Base-by-base conservation (phyloP, 2,113 vertebrate genomes). In the Rhinogobius similis region DNA sequence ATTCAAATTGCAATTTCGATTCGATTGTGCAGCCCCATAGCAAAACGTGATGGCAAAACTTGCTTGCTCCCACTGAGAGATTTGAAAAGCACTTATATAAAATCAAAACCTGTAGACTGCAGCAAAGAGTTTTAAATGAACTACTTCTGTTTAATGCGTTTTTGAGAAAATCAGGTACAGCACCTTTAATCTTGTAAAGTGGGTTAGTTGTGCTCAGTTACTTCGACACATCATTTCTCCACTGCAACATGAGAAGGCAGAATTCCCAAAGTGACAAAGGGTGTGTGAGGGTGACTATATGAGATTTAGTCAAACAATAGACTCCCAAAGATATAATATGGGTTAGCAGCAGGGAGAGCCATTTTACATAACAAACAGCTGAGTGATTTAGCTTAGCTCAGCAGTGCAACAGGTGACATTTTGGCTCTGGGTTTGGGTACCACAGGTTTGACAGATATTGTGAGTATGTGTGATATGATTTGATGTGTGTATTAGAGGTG, bases 391-490 rank as follows among this genome's bases (percentile, higher is more conserved):
- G 72, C 72, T 73, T 16, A 70, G 76, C 69, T 74, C 69, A 10
- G 82, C 75, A 48, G 4, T 6, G 55, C 68, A 53, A 65, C 24
- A 2, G 27, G 26, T 63, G 67, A 69, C 65, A 65, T 82, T 83
- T 84, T 75, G 67, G 63, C 36, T 72, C 43, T 26, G 50, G 48
- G 53, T 73, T 79, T 78, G 72, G 66, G 78, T 84, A 67, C 72
- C 83, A 84, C 18, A 0, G 10, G 27, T 76, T 39, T 43, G 82
- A 56, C 70, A 79, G 82, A 86, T 79, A 73, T 75, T 1, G 52
- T 79, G 72, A 39, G 56, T 65, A 43, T 2, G 73, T 75, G 86
- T 65, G 46, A 68, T n/a, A n/a, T 68, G 64, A 82, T 58, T 58
- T 58, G 55, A 58, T 27, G 55, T 18, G 75, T 62, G 69, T 8